Conservation (phyloP, 1,140 invertebrate genomes). For the Thaumatotibia leucotreta region DNA sequence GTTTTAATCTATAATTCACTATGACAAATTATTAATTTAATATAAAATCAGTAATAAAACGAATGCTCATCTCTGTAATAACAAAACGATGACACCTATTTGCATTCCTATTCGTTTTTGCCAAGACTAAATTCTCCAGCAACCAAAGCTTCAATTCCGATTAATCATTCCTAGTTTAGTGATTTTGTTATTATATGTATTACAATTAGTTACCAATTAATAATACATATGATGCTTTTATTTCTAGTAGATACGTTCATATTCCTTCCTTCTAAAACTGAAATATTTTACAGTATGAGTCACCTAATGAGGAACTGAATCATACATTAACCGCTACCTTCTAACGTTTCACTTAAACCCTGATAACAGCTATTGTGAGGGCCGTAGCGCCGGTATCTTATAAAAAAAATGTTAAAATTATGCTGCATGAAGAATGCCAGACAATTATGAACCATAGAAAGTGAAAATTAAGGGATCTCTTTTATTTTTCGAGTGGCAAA, state of each 20-base stretch:
- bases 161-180: too few species aligned
- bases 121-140: too few species aligned
- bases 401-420: conserved; percentile 22
- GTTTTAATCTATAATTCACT: too few species aligned
- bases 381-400: conserved; percentile 26
- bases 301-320: conserved; percentile 24
- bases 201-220: too few species aligned
- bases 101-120: too few species aligned
- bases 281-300: conserved; percentile 40
- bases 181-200: too few species aligned
- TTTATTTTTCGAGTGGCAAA: conserved; percentile 5
- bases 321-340: conserved; percentile 41
- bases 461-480: conserved; percentile 17
- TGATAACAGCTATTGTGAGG: conserved; percentile 34
- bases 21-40: too few species aligned
- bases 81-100: too few species aligned
- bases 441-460: conserved; percentile 19
- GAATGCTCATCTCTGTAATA: too few species aligned
- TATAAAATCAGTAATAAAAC: too few species aligned
- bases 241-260: not conserved
- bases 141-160: too few species aligned
- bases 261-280: not conserved
- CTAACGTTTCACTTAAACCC: conserved; percentile 43
- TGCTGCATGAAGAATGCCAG: conserved; percentile 16
- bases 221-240: not conserved